phyloP scores from a whole-genome alignment of 2,797 vertebrate genomes.

The Myripristis murdjan region DNA sequence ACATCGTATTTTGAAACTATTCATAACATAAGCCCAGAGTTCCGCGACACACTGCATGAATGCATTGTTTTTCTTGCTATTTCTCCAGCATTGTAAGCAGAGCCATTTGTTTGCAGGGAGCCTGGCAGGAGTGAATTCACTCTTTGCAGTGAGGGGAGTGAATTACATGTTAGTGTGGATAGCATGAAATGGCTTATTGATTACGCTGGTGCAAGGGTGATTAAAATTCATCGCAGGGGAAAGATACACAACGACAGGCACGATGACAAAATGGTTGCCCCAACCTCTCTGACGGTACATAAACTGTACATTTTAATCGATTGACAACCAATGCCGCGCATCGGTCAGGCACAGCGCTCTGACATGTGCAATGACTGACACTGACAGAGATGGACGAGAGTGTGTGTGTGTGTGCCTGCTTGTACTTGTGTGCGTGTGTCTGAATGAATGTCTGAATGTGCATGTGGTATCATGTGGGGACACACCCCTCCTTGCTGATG shows the following conservation, averaged over 20 bases:
- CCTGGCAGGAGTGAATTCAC: conserved; percentile 24
- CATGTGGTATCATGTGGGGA: not conserved
- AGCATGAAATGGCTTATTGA: conserved; percentile 78
- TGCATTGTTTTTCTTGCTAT: conserved; percentile 1
- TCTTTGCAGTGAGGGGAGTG: conserved; percentile 11
- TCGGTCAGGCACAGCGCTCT: conserved; percentile 20
- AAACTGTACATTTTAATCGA: conserved; percentile 63
- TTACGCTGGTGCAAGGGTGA: conserved; percentile 42
- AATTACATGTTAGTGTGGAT: conserved; percentile 58
- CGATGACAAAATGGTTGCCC: conserved; percentile 30
- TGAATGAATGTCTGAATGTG: not conserved
- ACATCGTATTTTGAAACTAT: conserved; percentile 4
- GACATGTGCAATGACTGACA: conserved; percentile 17
- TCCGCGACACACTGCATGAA: not conserved
- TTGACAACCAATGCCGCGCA: conserved; percentile 21
- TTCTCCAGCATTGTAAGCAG: conserved; percentile 7
- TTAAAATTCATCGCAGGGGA: conserved; percentile 66
- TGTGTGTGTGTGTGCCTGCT: conserved; percentile 10
- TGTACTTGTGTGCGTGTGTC: conserved; percentile 9
- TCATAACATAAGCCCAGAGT: conserved; percentile 6
- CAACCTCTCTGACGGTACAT: conserved; percentile 34
- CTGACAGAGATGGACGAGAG: not conserved
- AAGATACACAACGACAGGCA: conserved; percentile 38
- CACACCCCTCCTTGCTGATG: conserved; percentile 43
- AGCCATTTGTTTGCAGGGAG: conserved; percentile 4